Base-by-base conservation (phyloP, 2,797 vertebrate species). In the Lates japonicus region DNA sequence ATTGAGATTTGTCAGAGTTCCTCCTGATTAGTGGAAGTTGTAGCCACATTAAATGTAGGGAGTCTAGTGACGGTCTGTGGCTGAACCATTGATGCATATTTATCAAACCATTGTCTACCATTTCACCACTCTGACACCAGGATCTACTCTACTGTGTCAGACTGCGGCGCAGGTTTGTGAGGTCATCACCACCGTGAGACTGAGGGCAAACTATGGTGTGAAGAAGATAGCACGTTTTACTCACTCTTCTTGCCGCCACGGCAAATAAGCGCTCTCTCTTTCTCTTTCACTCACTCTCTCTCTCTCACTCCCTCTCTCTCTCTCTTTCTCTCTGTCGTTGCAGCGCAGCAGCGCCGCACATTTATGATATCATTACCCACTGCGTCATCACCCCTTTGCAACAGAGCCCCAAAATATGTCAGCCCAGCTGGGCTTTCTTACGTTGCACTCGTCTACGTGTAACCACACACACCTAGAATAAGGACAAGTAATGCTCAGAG, bases 401-500 rank as follows among this genome's bases (percentile, higher is more conserved):
- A 72, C 84, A 76, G 60, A 85, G 70, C 80, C 81, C 76, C 76
- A 64, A 89, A 90, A 86, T 85, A 83, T 86, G 79, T 87, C 82
- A 70, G 72, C 79, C 74, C 68, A 70, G 70, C 83, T 25, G 58
- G 74, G 67, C 77, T 80, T 58, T 69, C 52, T 57, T 76, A 29
- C 31, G n/a, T 63, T 74, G 60, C 68, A 49, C 68, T 85, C 59
- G 63, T 60, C 75, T 77, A 83, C 19, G 84, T 83, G 82, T 72
- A 88, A 87, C 83, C 88, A 77, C 91, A 70, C 90, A 89, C 91
- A 93, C 93, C 88, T 89, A 82, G 82, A 70, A 83, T 80, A 78
- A 76, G 87, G 84, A 90, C 85, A 84, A 86, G 86, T 92, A 92
- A 91, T 88, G 79, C 90, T 82, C 89, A 65, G 80, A 90, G 94